Evolutionary conservation across 2,888 invertebrate species (phyloP), one percentile per base, ranked within the genome.

Genomic region (Camponotus fellah): DNA sequence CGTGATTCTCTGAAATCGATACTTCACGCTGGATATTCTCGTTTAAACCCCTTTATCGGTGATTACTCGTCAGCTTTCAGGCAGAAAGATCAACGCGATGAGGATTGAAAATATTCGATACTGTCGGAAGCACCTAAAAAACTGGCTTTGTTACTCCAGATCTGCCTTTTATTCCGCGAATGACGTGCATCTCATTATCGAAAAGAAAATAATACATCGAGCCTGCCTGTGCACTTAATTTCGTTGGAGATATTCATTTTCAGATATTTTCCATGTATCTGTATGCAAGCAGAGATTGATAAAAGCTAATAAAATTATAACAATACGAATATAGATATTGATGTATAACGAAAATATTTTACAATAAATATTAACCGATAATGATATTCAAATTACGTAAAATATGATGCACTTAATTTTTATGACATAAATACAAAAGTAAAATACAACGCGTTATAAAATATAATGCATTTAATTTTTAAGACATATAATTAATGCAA

Each of bases 1-100:
- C 74, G 66, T 83, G 86, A 86, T 88, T 85, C 76, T 46, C 80
- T 65, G 80, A 46, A 85, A 86, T 86, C 75, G 77, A 86, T 85
- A 72, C 74, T 81, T 64, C 74, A 68, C 74, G 60, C 76, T 46
- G 76, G 71, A 82, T 86, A 85, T 87, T 32, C 72, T 53, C 62
- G 71, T 58, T 86, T 86, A 87, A 87, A 75, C 82, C 71, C 79
- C 84, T 87, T 80, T 87, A 87, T 79, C 85, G 82, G 60, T 81
- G 80, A 88, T 87, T 87, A 87, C 68, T 82, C 72, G 71, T 84
- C 82, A 80, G 74, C 79, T 74, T 83, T 64, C 17, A 74, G 46
- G n/a, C 68, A 83, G 79, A 68, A 46, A 65, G 17, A 77, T 46
- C 34, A 58, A 21, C 82, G 26, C 37, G 21, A 58, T 60, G 37